Percentiles rank a stretch among this genome's conserved stretches.
These are phyloP conservation scores for Eupithecia exiguata DNA, from an alignment of 2,888 invertebrate species.

Conservation along the genomic window DNA sequence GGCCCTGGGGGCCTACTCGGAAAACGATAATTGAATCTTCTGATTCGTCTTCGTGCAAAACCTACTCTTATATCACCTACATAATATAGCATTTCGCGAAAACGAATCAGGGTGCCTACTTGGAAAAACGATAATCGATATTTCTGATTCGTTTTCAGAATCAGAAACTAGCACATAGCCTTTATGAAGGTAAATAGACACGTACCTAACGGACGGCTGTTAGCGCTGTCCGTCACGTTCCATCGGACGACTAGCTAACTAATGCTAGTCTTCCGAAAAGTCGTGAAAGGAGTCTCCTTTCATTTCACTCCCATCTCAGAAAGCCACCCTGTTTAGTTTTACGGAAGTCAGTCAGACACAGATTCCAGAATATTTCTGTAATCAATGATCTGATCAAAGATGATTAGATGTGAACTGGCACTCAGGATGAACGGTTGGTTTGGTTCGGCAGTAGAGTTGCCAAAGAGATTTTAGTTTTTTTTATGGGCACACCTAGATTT, in stretches of 20 bases:
- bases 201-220: neutral
- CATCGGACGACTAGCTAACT: neutral
- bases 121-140: too few species aligned
- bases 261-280: too few species aligned
- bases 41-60: neutral
- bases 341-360: neutral
- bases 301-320: too few species aligned
- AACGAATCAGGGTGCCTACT: neutral
- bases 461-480: neutral
- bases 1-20: neutral
- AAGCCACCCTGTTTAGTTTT: neutral
- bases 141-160: too few species aligned
- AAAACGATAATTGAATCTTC: neutral
- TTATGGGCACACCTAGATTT: neutral
- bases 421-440: neutral
- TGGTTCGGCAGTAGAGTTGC: too few species aligned
- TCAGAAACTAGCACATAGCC: neutral
- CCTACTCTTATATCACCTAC: neutral
- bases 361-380: neutral
- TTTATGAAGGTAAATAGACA: constrained; percentile 3
- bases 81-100: neutral
- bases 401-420: neutral
- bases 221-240: constrained; percentile 13
- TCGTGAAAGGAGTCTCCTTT: too few species aligned
- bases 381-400: neutral